These are phyloP conservation scores for Grapholita molesta DNA, from an alignment of 1,140 invertebrate species.

Conservation along the genomic window DNA sequence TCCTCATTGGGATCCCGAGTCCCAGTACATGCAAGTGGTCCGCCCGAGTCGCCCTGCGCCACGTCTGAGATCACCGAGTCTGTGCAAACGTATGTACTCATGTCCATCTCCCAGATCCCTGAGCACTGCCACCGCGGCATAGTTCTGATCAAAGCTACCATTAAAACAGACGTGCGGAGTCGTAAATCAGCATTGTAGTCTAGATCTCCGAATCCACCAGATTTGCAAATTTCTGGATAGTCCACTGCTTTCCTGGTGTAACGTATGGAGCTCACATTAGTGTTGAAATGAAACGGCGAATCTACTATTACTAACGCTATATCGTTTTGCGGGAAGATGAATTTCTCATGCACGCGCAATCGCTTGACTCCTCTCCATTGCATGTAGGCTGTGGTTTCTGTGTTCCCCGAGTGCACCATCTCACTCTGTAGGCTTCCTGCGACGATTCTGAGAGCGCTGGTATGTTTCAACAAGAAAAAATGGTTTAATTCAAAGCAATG, in stretches of 20 bases:
- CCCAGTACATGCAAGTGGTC: not conserved
- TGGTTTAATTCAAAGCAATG: conserved; percentile 29
- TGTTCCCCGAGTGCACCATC: not conserved
- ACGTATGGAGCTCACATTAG: not conserved
- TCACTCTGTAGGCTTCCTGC: conserved; percentile 15
- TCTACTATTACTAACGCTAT: not conserved
- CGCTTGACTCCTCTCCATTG: conserved; percentile 29
- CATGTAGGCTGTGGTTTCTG: not conserved
- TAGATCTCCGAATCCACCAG: not conserved
- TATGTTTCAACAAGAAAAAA: conserved; percentile 19
- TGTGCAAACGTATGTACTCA: not conserved
- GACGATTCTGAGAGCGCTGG: conserved; percentile 1
- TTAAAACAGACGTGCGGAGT: not conserved
- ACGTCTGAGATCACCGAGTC: not conserved
- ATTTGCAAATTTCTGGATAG: not conserved
- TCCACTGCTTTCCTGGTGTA: not conserved
- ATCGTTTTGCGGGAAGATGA: not conserved
- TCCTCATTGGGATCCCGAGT: not conserved
- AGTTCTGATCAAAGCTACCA: not conserved
- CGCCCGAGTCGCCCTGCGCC: not conserved
- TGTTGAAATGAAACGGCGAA: not conserved
- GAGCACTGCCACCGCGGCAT: not conserved
- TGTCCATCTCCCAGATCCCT: not conserved
- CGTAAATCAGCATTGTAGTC: not conserved
- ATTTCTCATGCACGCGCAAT: not conserved